Conservation (phyloP, 1,140 invertebrate species). For the Heliconius congener region DNA sequence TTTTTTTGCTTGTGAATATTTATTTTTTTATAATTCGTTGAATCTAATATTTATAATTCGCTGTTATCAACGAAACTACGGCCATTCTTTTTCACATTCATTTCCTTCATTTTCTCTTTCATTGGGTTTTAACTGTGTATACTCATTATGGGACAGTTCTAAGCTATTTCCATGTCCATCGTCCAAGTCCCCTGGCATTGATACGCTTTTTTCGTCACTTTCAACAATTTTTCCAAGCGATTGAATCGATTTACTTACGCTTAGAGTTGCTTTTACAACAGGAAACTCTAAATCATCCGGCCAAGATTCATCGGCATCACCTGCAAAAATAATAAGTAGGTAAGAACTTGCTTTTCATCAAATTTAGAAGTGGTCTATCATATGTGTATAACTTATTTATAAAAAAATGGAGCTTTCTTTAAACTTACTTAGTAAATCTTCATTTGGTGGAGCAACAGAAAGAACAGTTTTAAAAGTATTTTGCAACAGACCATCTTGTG, state of each 20-base stretch:
- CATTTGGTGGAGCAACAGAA: slow-evolving; percentile 51
- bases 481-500: background rate
- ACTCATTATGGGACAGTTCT: background rate
- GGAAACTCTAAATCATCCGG: slow-evolving; percentile 48
- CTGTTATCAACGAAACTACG: background rate
- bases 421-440: slow-evolving; percentile 59
- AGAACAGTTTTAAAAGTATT: slow-evolving; percentile 28
- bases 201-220: slow-evolving; percentile 50
- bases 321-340: slow-evolving; percentile 41
- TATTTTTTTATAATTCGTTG: background rate
- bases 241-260: slow-evolving; percentile 59
- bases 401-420: slow-evolving; percentile 6
- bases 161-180: background rate
- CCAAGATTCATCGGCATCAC: slow-evolving; percentile 65
- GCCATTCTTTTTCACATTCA: background rate
- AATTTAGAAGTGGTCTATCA: too few relatives aligned
- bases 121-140: background rate
- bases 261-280: slow-evolving; percentile 51
- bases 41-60: background rate
- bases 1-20: background rate
- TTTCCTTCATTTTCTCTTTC: background rate
- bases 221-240: slow-evolving; percentile 64
- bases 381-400: background rate
- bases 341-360: too few relatives aligned
- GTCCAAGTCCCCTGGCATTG: slow-evolving; percentile 27